Conservation (phyloP, 92 coral and sea anemone species). For the Hydrozoanthus gracilis region DNA sequence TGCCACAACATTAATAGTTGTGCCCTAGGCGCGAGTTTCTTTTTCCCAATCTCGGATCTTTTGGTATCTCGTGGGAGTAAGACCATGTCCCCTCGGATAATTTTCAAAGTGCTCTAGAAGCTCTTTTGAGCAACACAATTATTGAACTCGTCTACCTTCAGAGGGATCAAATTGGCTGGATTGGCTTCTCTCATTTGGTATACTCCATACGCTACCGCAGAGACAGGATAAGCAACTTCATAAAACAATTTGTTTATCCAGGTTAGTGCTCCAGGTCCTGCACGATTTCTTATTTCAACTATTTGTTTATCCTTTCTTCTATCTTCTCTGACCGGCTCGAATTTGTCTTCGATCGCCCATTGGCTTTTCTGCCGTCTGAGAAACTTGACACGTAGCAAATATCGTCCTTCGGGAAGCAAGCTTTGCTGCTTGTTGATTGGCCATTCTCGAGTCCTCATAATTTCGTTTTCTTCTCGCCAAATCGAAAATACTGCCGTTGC, state of each 20-base stretch:
- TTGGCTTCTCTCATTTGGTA: not conserved
- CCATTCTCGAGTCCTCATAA: not conserved
- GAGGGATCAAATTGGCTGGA: not conserved
- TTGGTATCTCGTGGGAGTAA: slow-evolving; percentile 1
- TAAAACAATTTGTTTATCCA: not conserved
- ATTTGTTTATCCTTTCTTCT: not conserved
- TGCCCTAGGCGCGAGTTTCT: not conserved
- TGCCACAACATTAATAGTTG: not conserved
- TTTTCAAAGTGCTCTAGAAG: slow-evolving; percentile 26
- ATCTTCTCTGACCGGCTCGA: slow-evolving; percentile 14
- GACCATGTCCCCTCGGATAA: slow-evolving; percentile 22
- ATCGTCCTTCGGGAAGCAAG: slow-evolving; percentile 15
- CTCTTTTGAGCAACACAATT: slow-evolving; percentile 15
- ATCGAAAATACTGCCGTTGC: not conserved
- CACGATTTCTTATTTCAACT: not conserved
- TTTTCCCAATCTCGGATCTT: slow-evolving; percentile 31
- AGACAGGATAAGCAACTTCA: not conserved
- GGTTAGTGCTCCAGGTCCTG: slow-evolving; percentile 3
- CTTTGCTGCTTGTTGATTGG: not conserved
- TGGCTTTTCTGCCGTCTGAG: not conserved
- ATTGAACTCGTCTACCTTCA: not conserved
- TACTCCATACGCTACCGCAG: slow-evolving; percentile 11
- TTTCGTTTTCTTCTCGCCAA: not conserved
- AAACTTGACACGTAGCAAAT: not conserved
- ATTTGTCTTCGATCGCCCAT: not conserved